phyloP scores from a whole-genome alignment of 2,888 invertebrate genomes.

The Lasioglossum leucozonium region DNA sequence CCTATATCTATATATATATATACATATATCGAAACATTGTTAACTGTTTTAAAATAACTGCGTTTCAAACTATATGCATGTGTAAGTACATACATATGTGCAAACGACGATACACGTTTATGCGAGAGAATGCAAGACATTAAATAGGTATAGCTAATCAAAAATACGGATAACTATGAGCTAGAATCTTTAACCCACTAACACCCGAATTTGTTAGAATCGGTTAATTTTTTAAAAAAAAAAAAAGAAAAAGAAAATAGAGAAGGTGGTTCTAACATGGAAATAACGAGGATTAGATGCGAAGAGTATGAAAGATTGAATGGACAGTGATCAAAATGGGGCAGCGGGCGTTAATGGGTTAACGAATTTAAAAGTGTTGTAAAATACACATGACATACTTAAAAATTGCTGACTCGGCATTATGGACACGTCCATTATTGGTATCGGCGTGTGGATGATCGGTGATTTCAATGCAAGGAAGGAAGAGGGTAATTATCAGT shows the following conservation, averaged over 20 bases:
- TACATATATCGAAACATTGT: background rate
- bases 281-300: background rate
- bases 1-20: background rate
- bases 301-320: background rate
- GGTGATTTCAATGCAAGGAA: constrained; percentile 51
- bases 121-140: background rate
- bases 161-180: background rate
- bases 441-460: constrained; percentile 51
- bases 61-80: background rate
- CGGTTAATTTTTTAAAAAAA: background rate
- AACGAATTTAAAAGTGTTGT: background rate
- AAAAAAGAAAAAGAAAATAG: background rate
- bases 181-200: constrained; percentile 3
- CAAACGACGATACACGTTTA: background rate
- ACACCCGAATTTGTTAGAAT: background rate
- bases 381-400: constrained; percentile 52
- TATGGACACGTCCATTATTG: constrained; percentile 55
- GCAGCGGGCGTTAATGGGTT: background rate
- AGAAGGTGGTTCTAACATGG: background rate
- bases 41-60: constrained; percentile 4
- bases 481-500: constrained; percentile 59
- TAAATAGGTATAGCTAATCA: background rate
- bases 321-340: background rate
- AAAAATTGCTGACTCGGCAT: constrained; percentile 50
- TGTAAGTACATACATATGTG: background rate